phyloP scores from a whole-genome alignment of 2,888 invertebrate species.

The Nephrotoma guestfalica region DNA sequence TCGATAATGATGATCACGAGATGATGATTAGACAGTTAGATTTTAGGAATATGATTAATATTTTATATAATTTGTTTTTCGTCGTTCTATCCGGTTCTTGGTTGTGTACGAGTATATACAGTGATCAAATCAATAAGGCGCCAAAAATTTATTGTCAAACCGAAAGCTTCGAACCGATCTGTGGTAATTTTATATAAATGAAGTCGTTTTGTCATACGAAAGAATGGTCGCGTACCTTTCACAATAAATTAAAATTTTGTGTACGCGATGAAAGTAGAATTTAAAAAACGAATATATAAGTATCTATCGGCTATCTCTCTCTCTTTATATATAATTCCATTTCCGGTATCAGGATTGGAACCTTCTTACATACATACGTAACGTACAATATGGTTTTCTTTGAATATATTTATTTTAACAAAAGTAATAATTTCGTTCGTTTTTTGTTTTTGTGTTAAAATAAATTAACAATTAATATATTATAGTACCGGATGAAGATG shows the following conservation, averaged over 20 bases:
- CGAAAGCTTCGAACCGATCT: background rate
- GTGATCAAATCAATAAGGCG: background rate
- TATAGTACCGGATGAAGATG: background rate
- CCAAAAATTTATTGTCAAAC: background rate
- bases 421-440: background rate
- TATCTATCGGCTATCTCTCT: background rate
- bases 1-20: background rate
- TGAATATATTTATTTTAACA: background rate
- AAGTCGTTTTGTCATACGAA: background rate
- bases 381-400: background rate
- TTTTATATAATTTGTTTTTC: background rate
- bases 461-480: background rate
- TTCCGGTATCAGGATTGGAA: constrained; percentile 3
- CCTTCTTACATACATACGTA: background rate
- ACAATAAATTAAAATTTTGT: background rate
- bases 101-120: background rate
- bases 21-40: background rate
- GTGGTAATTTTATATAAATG: background rate
- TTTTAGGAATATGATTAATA: background rate
- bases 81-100: background rate
- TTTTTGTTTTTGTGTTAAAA: background rate
- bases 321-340: background rate
- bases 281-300: background rate
- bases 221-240: background rate
- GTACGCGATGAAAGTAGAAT: constrained; percentile 1